A percentile compares a stretch with the other conserved stretches of the same genome.
phyloP scores from a whole-genome alignment of 2,113 vertebrate genomes.

The Corvus moneduloides region DNA sequence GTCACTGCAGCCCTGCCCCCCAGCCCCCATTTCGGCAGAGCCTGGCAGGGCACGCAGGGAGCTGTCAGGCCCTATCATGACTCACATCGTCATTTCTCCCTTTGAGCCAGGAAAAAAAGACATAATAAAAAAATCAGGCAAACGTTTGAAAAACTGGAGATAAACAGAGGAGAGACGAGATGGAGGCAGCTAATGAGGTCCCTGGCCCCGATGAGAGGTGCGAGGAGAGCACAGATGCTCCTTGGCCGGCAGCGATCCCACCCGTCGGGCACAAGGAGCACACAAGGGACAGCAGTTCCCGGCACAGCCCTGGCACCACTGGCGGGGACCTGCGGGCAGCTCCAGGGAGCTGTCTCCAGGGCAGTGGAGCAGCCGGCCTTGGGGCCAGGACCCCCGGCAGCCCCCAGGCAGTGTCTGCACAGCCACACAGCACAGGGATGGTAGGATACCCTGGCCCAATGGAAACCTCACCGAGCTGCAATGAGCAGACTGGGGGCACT shows the following conservation, averaged over 20 bases:
- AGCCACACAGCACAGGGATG: background rate
- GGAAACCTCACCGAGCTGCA: background rate
- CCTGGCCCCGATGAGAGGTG: background rate
- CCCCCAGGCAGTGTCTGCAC: background rate
- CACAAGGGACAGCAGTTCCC: background rate
- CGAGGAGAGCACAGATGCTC: background rate
- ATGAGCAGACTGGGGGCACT: background rate
- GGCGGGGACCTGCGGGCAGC: background rate
- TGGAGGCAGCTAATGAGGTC: conserved; percentile 11
- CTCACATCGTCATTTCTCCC: background rate
- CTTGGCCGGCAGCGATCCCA: background rate
- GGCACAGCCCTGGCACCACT: background rate
- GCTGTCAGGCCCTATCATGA: conserved; percentile 12
- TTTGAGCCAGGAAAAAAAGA: background rate
- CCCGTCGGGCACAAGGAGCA: background rate
- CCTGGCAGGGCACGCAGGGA: background rate
- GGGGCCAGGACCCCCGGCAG: background rate
- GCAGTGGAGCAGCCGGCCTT: background rate
- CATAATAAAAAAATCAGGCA: background rate
- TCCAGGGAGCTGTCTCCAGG: background rate
- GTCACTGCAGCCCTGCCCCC: background rate
- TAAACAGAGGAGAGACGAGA: background rate
- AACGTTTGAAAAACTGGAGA: background rate
- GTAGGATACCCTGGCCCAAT: background rate
- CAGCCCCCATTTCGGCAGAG: accelerated